Conservation (phyloP, 2,113 vertebrate genomes). For the Serinus canaria region DNA sequence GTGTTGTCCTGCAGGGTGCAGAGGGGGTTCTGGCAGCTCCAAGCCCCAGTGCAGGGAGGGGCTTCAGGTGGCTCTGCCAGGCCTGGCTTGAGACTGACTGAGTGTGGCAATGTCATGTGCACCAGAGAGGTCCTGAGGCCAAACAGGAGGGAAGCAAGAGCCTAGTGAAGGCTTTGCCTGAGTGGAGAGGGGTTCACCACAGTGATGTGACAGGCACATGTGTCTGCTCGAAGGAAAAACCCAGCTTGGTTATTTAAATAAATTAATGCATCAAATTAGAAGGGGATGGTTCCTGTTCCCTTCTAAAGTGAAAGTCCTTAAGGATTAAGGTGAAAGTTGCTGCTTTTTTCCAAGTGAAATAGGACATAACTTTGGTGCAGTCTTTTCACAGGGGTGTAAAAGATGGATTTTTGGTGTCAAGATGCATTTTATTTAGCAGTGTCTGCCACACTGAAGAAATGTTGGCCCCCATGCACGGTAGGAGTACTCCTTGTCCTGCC, state of each 20-base stretch:
- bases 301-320: not conserved
- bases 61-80: not conserved
- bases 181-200: not conserved
- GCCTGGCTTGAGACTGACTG: fast-evolving
- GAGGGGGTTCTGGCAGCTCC: not conserved
- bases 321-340: not conserved
- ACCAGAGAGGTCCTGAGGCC: fast-evolving
- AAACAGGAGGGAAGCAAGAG: not conserved
- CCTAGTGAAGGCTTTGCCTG: not conserved
- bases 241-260: not conserved
- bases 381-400: not conserved
- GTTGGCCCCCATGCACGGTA: fast-evolving
- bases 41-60: not conserved
- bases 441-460: not conserved
- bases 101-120: not conserved
- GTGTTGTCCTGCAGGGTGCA: not conserved
- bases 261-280: not conserved
- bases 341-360: not conserved
- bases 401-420: not conserved
- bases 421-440: not conserved
- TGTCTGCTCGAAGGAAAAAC: not conserved
- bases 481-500: not conserved
- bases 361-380: not conserved
- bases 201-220: not conserved
- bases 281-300: not conserved